These are phyloP conservation scores for Pristionchus maxplancki DNA, from an alignment of 2,888 invertebrate species.

Conservation along the genomic window DNA sequence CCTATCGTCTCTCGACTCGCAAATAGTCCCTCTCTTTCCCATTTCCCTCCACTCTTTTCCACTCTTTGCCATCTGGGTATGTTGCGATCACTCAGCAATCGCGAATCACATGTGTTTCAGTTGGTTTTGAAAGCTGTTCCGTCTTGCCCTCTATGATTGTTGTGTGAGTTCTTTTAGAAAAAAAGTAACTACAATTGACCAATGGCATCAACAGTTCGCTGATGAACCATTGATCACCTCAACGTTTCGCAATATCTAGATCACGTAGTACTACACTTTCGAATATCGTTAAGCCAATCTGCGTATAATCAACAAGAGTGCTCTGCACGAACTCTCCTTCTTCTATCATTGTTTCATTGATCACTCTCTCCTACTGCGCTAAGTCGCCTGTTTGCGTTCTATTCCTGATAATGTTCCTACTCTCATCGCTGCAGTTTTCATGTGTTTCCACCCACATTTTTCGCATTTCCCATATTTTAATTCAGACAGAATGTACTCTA, in stretches of 20 bases:
- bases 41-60: background rate
- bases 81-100: background rate
- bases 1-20: background rate
- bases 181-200: too few relatives aligned
- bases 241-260: too few relatives aligned
- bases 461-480: too few relatives aligned
- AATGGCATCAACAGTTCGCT: too few relatives aligned
- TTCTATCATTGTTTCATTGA: background rate
- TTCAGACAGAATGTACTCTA: background rate
- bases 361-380: background rate
- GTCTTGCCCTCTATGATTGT: background rate
- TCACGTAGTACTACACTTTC: too few relatives aligned
- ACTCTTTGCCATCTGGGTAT: background rate
- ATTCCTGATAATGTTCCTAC: background rate
- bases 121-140: background rate
- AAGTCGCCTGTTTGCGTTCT: background rate
- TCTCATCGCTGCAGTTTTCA: background rate
- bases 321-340: background rate
- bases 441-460: background rate
- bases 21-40: background rate
- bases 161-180: background rate
- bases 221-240: too few relatives aligned
- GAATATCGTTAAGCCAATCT: too few relatives aligned
- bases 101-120: slow-evolving; percentile 6
- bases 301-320: background rate